Evolutionary conservation across 2,113 vertebrate genomes (phyloP).

Genomic region (Gymnorhina tibicen): DNA sequence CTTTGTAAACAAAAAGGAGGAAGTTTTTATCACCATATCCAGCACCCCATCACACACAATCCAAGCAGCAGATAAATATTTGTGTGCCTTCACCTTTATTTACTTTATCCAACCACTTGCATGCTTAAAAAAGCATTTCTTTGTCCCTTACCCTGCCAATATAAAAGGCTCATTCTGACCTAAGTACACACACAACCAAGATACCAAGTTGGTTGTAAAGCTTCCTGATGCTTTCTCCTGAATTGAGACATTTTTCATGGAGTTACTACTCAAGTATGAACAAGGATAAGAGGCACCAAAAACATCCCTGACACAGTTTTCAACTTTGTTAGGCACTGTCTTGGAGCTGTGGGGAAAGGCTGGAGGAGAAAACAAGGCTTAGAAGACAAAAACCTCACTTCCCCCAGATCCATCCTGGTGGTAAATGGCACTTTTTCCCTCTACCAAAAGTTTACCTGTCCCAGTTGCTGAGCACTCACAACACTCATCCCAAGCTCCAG

Average conservation of each 20-base stretch:
- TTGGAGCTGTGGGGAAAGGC: background rate
- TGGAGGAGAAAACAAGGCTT: background rate
- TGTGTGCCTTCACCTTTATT: background rate
- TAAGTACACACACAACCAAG: background rate
- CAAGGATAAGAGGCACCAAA: background rate
- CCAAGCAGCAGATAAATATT: background rate
- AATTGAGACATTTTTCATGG: background rate
- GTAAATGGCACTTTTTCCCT: background rate
- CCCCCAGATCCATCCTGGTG: background rate
- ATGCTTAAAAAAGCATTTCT: background rate
- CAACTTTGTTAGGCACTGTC: too few species aligned
- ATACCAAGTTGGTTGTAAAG: background rate
- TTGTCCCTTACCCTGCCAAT: background rate
- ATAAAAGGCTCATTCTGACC: background rate
- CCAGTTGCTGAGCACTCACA: accelerated
- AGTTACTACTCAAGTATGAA: background rate
- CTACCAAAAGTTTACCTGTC: background rate
- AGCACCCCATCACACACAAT: background rate
- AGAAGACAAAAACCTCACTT: background rate
- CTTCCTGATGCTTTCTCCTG: background rate
- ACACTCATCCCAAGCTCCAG: background rate
- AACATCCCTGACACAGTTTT: background rate
- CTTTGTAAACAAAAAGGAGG: background rate
- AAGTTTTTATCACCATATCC: background rate
- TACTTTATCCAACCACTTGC: background rate